These are phyloP conservation scores for Myodes glareolus DNA, from an alignment of 2,113 vertebrate species.

Conservation along the genomic window DNA sequence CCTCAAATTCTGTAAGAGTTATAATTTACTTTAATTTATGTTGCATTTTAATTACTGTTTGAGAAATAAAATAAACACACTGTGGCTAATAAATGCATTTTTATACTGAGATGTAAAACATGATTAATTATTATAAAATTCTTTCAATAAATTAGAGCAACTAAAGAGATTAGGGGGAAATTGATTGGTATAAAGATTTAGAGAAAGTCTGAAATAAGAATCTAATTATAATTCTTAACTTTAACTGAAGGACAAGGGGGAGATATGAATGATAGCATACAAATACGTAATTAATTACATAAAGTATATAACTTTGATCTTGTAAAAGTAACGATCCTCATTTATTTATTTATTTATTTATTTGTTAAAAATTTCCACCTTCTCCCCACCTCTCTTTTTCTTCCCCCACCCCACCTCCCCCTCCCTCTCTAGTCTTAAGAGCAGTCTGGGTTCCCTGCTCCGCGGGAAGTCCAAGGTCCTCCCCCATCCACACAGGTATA, in stretches of 20 bases:
- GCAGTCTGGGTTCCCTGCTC: too few relatives aligned
- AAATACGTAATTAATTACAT: background rate
- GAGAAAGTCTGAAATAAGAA: constrained; percentile 38
- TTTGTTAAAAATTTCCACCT: too few relatives aligned
- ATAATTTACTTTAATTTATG: constrained; percentile 64
- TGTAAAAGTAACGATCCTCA: background rate
- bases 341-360: too few relatives aligned
- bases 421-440: too few relatives aligned
- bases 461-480: too few relatives aligned
- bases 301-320: background rate
- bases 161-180: background rate
- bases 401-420: too few relatives aligned
- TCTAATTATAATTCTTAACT: constrained; percentile 13
- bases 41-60: constrained; percentile 64
- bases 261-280: background rate
- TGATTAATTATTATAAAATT: constrained; percentile 62
- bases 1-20: constrained; percentile 44
- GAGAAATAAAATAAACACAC: constrained; percentile 54
- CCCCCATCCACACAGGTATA: too few relatives aligned
- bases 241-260: constrained; percentile 41
- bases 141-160: constrained; percentile 41
- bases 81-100: constrained; percentile 1
- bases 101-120: background rate
- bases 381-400: too few relatives aligned
- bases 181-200: constrained; percentile 37